phyloP scores from a whole-genome alignment of 64 coral and sea anemone species.

The Stylophora pistillata region DNA sequence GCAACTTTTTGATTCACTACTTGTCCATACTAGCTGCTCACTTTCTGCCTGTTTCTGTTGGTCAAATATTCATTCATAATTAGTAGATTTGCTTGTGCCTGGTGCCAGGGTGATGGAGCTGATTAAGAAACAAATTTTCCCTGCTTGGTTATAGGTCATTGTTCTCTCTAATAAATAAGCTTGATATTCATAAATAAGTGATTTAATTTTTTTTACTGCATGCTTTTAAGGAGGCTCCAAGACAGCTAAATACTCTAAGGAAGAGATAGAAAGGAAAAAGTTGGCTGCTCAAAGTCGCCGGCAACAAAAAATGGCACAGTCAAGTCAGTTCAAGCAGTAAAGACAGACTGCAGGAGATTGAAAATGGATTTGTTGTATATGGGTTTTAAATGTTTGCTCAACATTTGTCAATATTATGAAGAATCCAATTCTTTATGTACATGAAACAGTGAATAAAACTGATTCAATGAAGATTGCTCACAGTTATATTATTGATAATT shows the following conservation, averaged over 20 bases:
- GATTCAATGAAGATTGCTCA: background rate
- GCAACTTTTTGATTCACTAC: no score
- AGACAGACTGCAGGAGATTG: background rate
- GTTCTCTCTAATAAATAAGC: no score
- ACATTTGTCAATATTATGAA: background rate
- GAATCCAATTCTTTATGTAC: background rate
- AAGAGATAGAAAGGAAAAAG: conserved; percentile 65
- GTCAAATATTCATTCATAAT: no score
- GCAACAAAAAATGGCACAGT: conserved; percentile 5
- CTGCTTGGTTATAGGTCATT: no score
- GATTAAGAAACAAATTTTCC: no score
- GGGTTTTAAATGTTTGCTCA: background rate
- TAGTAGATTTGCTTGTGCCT: no score
- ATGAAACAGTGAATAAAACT: background rate
- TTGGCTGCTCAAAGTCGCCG: conserved; percentile 29
- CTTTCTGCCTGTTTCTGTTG: no score
- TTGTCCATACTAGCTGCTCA: no score
- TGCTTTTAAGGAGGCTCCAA: conserved; percentile 26
- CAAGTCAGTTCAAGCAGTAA: conserved; percentile 1
- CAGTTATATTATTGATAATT: no score
- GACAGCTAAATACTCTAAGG: conserved; percentile 20
- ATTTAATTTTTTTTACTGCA: background rate
- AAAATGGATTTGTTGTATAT: background rate
- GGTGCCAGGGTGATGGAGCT: no score
- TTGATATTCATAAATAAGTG: background rate